Evolutionary conservation across 2,888 invertebrate genomes (phyloP), one percentile per base, ranked within the genome.

Genomic region (Argyra leucocephala): DNA sequence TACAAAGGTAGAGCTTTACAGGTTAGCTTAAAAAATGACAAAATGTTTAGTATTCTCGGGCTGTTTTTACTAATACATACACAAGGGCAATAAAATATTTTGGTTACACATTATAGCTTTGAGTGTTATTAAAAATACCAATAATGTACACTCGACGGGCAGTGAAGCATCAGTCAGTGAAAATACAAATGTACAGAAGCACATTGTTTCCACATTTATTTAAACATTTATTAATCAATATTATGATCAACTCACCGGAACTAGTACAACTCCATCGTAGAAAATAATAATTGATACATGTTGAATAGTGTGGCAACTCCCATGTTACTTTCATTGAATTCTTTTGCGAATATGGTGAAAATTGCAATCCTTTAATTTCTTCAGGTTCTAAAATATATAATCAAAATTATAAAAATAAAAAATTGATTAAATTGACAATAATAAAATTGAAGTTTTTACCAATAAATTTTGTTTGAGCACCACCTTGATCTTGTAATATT

Each of bases 401-500:
- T 3, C 5, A 15, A 2, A 18, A 48, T 48, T 48, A 18, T 18
- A 15, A 18, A 18, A 48, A 18, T 18, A 31, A 2, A 31, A 26
- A 31, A 7, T 31, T 31, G 1, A 31, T 31, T 48, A 63, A 61
- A 31, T 63, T 31, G 57, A 59, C 22, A 21, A 22, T 10, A 57
- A 21, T 21, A 21, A 15, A 23, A 10, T 2, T 21, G 24, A n/a
- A 57, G 7, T 4, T 26, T 2, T 36, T 9, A 23, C 10, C 22
- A 4, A 21, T 12, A 3, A 12, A 31, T 48, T 36, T 12, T 24
- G 58, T 22, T 36, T 36, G 5, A 3, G 58, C 5, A 31, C 67
- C 69, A 69, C 72, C 72, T 61, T 67, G 69, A 57, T 70, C 69
- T 21, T 67, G 67, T 2, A 64, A 62, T 7, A 67, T n/a, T 0